These are phyloP conservation scores for Ciconia boyciana DNA, from an alignment of 2,113 vertebrate genomes.

Conservation along the genomic window DNA sequence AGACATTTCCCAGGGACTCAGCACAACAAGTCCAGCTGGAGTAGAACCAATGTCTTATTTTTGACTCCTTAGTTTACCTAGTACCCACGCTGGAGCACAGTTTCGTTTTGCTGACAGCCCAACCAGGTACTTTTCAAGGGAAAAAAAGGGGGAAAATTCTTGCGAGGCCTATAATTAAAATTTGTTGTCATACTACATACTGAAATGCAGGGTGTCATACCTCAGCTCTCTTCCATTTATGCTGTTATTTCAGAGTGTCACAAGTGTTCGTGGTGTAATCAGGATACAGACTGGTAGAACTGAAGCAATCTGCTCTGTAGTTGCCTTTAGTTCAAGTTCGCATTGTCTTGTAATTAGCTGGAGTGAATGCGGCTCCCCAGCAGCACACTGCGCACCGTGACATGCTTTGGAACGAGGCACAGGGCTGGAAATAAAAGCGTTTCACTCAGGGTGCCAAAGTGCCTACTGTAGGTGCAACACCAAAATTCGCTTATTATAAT, in stretches of 20 bases:
- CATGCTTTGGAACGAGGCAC: constrained; percentile 40
- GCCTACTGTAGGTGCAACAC: constrained; percentile 54
- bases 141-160: neutral
- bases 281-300: constrained; percentile 4
- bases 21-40: neutral
- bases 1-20: neutral
- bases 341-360: constrained; percentile 69
- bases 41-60: neutral
- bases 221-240: neutral
- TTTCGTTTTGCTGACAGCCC: neutral
- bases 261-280: constrained; percentile 15
- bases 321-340: constrained; percentile 48
- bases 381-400: constrained; percentile 15
- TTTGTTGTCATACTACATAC: neutral
- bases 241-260: neutral
- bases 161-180: neutral
- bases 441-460: constrained; percentile 49
- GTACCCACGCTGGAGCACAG: neutral
- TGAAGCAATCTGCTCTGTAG: constrained; percentile 46
- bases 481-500: constrained; percentile 64
- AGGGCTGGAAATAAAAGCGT: constrained; percentile 33
- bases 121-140: neutral
- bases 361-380: constrained; percentile 54
- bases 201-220: neutral
- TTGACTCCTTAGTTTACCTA: neutral